Evolutionary conservation across 37 sponge, comb jelly and placozoan species (phyloP).

Genomic region (Mnemiopsis leidyi): DNA sequence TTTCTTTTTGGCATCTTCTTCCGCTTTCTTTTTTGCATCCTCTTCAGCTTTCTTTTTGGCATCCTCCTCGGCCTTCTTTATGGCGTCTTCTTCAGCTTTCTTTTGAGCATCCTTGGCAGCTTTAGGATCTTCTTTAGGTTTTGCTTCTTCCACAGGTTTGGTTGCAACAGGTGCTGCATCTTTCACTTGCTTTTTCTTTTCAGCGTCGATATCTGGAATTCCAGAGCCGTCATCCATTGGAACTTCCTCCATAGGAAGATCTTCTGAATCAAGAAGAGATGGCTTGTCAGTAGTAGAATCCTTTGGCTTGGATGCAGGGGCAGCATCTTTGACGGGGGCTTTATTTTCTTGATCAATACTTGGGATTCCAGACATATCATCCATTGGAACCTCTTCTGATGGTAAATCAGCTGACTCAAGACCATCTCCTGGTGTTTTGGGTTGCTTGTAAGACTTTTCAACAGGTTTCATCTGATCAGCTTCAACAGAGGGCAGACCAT

Average conservation of each 20-base stretch:
- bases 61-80: neutral
- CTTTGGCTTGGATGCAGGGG: neutral
- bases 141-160: neutral
- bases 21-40: neutral
- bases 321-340: neutral
- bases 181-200: neutral
- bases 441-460: neutral
- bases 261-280: neutral
- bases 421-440: neutral
- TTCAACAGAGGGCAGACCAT: neutral
- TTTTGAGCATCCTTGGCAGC: conserved; percentile 37
- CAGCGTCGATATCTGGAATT: neutral
- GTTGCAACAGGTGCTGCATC: neutral
- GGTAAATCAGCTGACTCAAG: neutral
- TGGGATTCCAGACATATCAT: neutral
- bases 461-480: neutral
- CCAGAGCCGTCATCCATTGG: conserved; percentile 29
- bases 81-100: conserved; percentile 34
- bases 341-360: neutral
- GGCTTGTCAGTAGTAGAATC: neutral
- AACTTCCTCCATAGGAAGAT: neutral
- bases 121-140: neutral
- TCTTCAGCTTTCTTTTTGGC: neutral
- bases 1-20: neutral
- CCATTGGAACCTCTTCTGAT: neutral